Evolutionary conservation across 2,797 vertebrate genomes (phyloP), one percentile per base, ranked within the genome.

Genomic region (Eulemur rubriventer): DNA sequence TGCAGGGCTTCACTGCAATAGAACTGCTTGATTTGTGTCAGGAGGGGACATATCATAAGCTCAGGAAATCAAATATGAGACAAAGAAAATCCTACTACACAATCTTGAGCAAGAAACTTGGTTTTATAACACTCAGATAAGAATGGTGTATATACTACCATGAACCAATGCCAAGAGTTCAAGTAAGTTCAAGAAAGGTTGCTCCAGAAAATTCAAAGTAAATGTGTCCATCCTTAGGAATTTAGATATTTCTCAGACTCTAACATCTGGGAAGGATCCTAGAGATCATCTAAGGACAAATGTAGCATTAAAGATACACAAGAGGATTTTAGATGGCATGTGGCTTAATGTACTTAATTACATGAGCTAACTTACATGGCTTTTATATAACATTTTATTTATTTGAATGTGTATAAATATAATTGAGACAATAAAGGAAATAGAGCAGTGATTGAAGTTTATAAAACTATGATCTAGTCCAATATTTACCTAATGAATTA

Each of bases 181-280:
- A 24, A 57, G 55, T 26, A 14, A 22, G 24, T 13, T 85, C 90
- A 76, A 70, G 94, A 96, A 96, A 95, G 73, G 12, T 63, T 28
- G 30, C 72, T 88, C 3, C 38, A 65, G 63, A 75, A 94, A 93
- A 96, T 96, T 82, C 55, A 38, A 88, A 94, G 85, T 70, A 95
- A 83, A 95, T 94, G 88, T 41, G 83, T 91, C 95, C 91, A 63
- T 73, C 96, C 43, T 88, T 97, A 93, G 69, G 93, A 95, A 96
- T 79, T 96, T 96, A 92, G 76, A 86, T 97, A 75, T 97, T 98
- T 94, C 88, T 91, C 79, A 91, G 65, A 89, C 75, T 87, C 65
- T 83, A 97, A 96, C 65, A 87, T 83, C 69, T 94, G 59, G 48
- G 57, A 94, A 73, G 61, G 63, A 59, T 26, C 9, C 63, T 79